These are phyloP conservation scores for Thamnaconus septentrionalis DNA, from an alignment of 2,113 vertebrate genomes.

Conservation along the genomic window DNA sequence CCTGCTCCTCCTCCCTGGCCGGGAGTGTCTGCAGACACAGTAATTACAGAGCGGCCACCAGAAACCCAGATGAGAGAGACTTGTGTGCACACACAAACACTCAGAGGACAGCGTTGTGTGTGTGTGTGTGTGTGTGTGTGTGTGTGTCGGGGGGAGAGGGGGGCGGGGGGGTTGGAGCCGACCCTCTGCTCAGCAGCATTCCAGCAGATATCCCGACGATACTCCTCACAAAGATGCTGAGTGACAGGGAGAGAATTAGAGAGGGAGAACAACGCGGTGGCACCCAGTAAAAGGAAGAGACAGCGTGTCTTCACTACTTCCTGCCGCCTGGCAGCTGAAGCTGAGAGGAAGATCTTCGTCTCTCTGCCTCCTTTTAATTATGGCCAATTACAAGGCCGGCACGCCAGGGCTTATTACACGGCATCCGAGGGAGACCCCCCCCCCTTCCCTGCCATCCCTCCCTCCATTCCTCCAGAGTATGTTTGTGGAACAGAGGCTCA, in stretches of 20 bases:
- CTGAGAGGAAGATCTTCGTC: slow-evolving; percentile 65
- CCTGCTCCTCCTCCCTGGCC: slow-evolving; percentile 55
- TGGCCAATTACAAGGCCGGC: slow-evolving; percentile 75
- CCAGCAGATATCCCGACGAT: slow-evolving; percentile 48
- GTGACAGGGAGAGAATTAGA: slow-evolving; percentile 55
- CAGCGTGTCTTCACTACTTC: slow-evolving; percentile 70
- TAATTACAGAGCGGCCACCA: slow-evolving; percentile 62
- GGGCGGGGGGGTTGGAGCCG: slow-evolving; percentile 41
- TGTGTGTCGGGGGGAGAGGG: background rate
- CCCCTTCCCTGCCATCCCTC: no score
- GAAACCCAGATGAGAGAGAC: slow-evolving; percentile 46
- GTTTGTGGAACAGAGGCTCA: slow-evolving; percentile 52
- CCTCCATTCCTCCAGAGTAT: slow-evolving; percentile 14
- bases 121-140: no score
- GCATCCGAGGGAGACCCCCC: slow-evolving; percentile 55
- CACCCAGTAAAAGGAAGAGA: slow-evolving; percentile 72
- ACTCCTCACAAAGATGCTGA: slow-evolving; percentile 54
- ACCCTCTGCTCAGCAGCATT: slow-evolving; percentile 11
- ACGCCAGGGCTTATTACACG: slow-evolving; percentile 72
- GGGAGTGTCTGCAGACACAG: slow-evolving; percentile 55
- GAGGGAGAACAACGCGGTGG: slow-evolving; percentile 61
- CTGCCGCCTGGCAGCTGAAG: slow-evolving; percentile 67
- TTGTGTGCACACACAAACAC: slow-evolving; percentile 21
- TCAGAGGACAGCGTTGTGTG: background rate
- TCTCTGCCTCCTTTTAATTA: slow-evolving; percentile 77